Evolutionary conservation across 1,140 invertebrate species (phyloP), one percentile per base, ranked within the genome.

Genomic region (Plodia interpunctella): DNA sequence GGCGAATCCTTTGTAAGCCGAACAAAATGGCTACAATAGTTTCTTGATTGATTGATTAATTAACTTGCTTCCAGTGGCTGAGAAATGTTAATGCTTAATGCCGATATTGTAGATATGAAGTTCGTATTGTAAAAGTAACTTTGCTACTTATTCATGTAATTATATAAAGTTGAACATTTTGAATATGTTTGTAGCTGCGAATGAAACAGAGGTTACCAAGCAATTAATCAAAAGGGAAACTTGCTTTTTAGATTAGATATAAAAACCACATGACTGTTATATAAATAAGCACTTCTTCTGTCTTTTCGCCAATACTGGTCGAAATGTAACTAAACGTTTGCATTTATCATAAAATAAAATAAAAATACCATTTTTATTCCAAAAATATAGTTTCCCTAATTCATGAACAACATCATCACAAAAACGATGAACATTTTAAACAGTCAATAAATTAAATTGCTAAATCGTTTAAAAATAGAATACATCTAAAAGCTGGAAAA

Each of bases 1-100:
- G 61, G 57, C 60, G 59, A 62, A 57, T 69, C 78, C 73, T 83
- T 86, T 81, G 80, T 83, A 60, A 66, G 54, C 56, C 30, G 72
- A 80, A 79, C 76, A 81, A 82, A 80, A 80, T 77, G 51, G 18
- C 63, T 79, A 86, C 80, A 86, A 83, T 75, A 68, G 60, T 51
- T 58, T 49, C 49, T 66, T 56, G 61, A 51, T 65, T 60, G 72
- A 81, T 79, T 86, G 79, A 86, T 83, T 82, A 86, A 86, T 86
- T 80, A 79, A 72, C 63, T 74, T 67, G 71, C 69, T 67, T 72
- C 56, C 58, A 63, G 65, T 56, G 59, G 51, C 56, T 59, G 11
- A 11, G 21, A 15, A 51, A 19, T 20, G 21, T 38, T 50, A 55
- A 55, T 65, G 32, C 57, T 65, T 58, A 49, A 64, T 57, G 54